Evolutionary conservation across 2,888 invertebrate genomes (phyloP), one percentile per base, ranked within the genome.

Genomic region (Eupithecia vulgata): DNA sequence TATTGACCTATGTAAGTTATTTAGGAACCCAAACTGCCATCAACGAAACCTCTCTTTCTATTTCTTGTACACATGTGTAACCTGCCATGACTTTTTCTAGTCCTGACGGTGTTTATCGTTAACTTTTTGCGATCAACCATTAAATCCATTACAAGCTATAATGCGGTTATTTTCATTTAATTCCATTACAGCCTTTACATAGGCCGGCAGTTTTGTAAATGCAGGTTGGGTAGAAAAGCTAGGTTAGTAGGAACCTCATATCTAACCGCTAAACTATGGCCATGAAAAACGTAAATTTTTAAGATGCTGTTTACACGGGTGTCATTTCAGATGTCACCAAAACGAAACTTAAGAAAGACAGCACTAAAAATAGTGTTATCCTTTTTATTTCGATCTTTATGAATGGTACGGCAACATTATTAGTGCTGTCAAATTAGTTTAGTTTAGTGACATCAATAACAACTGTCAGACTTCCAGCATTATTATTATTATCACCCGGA

Each of bases 171-270:
- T 75, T 75, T 76, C 70, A 78, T 79, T 79, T 79, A 80, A 81
- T 81, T 81, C 76, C 77, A 79, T 79, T 77, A 80, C 76, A 35
- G 70, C 74, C 75, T 74, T 74, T 72, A 77, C 78, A 79, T 76
- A 81, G 73, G 67, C 74, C 70, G 40, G 72, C 78, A 81, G 81
- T 83, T 83, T 81, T 77, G 78, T 75, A 70, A 78, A 71, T 77
- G 78, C 79, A 75, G 75, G 45, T 59, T 15, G 10, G 17, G 10
- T 10, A 17, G 64, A 17, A 67, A 62, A 77, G 73, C 70, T 75
- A 59, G 68, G 30, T 64, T 12, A 8, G 7, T 45, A 45, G 45
- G 6, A n/a, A n/a, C 3, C 5, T 48, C 1, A 5, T 25, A 52
- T 21, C 8, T 25, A 57, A 25, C 12, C 25, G 57, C 57, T 12